Evolutionary conservation across 1,140 invertebrate genomes (phyloP), one percentile per base, ranked within the genome.

Genomic region (Thaumatotibia leucotreta): DNA sequence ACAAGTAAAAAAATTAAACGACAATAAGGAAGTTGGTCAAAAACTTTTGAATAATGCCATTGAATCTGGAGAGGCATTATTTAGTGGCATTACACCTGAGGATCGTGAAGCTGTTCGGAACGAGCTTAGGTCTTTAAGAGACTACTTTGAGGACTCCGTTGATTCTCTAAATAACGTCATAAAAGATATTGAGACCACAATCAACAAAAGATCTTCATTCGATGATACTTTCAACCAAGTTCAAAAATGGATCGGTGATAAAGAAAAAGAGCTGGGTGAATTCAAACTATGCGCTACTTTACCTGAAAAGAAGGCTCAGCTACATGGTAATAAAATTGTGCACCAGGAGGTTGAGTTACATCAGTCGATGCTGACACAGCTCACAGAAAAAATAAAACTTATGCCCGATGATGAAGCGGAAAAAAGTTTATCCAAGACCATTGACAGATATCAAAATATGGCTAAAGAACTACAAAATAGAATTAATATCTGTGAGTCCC

Each of bases 151-250:
- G 91, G 92, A 94, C 54, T 93, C 97, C 14, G 93, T 96, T 27
- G 97, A 98, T 82, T 94, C 95, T 79, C 93, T 97, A 0, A 98
- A 96, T 86, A 93, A 94, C 1, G 93, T 97, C 4, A 94, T 97
- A 67, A 98, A 98, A 83, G 94, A 95, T 73, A 94, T 98, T 33
- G 97, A 98, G 91, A 96, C 94, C 20, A 94, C 96, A 23, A 94
- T 97, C 35, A 95, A 97, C 79, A 96, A 98, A 73, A 93, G 96
- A 80, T 96, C 96, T 4, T 97, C 96, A 0, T 97, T 98, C 80
- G 97, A 98, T 79, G 97, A 98, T 76, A 97, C 96, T 69, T 96
- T 96, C 72, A 94, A 93, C 61, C 96, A 97, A 91, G 94, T 96
- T 3, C 94, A 94, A 70, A 94, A 95, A 77, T 98, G 97, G 95